Percentiles rank a stretch among this genome's conserved stretches.
phyloP scores from a whole-genome alignment of 2,113 vertebrate species.

The Emberiza fucata region DNA sequence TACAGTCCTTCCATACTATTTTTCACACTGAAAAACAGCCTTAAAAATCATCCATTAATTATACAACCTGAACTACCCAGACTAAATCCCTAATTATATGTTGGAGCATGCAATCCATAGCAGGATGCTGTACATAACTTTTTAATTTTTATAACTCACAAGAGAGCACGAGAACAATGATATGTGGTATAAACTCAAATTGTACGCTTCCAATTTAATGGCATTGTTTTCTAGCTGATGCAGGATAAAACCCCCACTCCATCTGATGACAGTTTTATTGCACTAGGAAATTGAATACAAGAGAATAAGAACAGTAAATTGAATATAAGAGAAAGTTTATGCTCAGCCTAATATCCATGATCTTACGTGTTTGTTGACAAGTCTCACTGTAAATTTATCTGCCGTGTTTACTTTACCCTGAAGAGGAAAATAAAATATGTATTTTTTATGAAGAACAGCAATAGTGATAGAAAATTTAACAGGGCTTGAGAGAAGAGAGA shows the following conservation, averaged over 20 bases:
- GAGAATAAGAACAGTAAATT: not conserved
- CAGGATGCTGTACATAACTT: not conserved
- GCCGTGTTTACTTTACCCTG: not conserved
- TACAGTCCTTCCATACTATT: too few relatives aligned
- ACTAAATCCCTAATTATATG: not conserved
- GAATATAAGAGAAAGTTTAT: not conserved
- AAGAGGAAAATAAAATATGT: not conserved
- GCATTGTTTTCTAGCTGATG: not conserved
- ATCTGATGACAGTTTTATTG: conserved; percentile 3
- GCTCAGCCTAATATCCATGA: not conserved
- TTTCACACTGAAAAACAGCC: not conserved
- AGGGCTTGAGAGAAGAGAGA: not conserved
- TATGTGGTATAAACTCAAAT: not conserved
- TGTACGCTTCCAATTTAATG: not conserved
- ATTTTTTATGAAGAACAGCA: not conserved
- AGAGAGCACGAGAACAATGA: not conserved
- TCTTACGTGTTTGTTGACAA: not conserved
- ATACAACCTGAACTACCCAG: not conserved
- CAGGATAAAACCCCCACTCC: not conserved
- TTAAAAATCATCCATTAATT: not conserved
- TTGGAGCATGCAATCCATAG: not conserved
- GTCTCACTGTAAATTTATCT: not conserved
- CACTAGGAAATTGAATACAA: not conserved
- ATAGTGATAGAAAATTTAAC: not conserved
- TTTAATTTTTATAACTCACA: not conserved